These are phyloP conservation scores for Caenorhabditis elegans DNA, from an alignment of 1,140 invertebrate genomes.

Conservation along the genomic window DNA sequence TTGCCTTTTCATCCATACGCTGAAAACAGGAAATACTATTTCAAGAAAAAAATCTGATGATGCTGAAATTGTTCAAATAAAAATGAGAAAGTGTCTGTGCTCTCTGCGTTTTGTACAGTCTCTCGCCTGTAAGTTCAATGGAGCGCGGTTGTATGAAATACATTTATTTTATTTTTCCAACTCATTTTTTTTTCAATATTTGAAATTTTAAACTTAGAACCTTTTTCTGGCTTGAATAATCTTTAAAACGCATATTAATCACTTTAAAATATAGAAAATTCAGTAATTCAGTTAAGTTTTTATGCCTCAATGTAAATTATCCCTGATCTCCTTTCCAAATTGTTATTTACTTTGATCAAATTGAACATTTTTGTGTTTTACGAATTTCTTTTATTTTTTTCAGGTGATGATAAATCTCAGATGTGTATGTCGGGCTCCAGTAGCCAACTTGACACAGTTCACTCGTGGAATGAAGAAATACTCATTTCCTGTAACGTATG, in stretches of 20 bases:
- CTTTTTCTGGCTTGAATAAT: too few relatives aligned
- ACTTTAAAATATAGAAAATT: too few relatives aligned
- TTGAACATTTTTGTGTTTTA: too few relatives aligned
- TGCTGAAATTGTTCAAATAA: neutral
- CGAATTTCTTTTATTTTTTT: neutral
- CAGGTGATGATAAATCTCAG: neutral
- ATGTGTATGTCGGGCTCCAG: neutral
- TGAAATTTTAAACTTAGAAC: too few relatives aligned
- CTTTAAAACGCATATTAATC: too few relatives aligned
- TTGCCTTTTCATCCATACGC: constrained; percentile 38
- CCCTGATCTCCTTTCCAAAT: too few relatives aligned
- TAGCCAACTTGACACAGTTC: neutral
- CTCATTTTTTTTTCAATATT: neutral
- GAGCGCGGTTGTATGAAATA: neutral
- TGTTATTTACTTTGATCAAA: too few relatives aligned
- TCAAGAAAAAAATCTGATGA: neutral
- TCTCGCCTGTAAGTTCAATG: neutral
- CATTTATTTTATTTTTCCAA: neutral
- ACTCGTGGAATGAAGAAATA: constrained; percentile 43
- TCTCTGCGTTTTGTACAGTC: neutral
- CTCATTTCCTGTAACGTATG: constrained; percentile 56
- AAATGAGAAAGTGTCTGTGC: neutral
- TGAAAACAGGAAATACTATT: neutral
- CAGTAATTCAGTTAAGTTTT: too few relatives aligned
- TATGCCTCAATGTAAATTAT: too few relatives aligned